phyloP scores from a whole-genome alignment of 2,888 invertebrate species.

The Zaprionus bogoriensis region DNA sequence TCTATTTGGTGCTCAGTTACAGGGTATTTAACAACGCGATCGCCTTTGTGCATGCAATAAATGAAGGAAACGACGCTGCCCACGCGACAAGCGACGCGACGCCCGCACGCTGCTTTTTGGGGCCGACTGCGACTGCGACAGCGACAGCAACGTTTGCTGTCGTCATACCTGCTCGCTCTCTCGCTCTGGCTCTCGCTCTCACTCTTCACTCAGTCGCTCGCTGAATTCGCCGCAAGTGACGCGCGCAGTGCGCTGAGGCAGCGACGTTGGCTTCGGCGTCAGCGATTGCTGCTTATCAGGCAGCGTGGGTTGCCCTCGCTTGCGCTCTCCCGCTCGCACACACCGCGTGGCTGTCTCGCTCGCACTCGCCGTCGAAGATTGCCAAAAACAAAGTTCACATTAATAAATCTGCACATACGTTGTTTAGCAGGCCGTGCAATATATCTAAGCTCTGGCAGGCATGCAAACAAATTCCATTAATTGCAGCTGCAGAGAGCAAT shows the following conservation, averaged over 20 bases:
- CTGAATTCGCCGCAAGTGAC: slow-evolving; percentile 51
- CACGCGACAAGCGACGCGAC: slow-evolving; percentile 46
- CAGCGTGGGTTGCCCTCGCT: slow-evolving; percentile 46
- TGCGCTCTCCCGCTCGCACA: neutral
- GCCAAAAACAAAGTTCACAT: slow-evolving; percentile 29
- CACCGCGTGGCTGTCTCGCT: slow-evolving; percentile 9
- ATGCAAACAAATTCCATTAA: slow-evolving; percentile 59
- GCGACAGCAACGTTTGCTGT: too few species aligned
- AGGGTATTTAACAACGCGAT: slow-evolving; percentile 42
- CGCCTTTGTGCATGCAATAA: slow-evolving; percentile 30
- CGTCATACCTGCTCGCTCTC: slow-evolving; percentile 36
- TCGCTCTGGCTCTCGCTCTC: neutral
- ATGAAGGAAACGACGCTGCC: slow-evolving; percentile 56
- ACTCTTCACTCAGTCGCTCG: neutral
- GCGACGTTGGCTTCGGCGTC: slow-evolving; percentile 9
- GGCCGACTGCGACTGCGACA: slow-evolving; percentile 14
- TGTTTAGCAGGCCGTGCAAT: slow-evolving; percentile 29
- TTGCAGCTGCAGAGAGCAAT: slow-evolving; percentile 28
- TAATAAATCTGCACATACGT: slow-evolving; percentile 51
- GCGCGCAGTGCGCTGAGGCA: slow-evolving; percentile 39
- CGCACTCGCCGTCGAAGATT: neutral
- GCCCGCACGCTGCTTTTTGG: slow-evolving; percentile 42
- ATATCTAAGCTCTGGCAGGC: slow-evolving; percentile 46
- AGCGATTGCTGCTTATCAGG: slow-evolving; percentile 43
- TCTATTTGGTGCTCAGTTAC: slow-evolving; percentile 11